phyloP scores from a whole-genome alignment of 2,113 vertebrate species.

The Onychostruthus taczanowskii region DNA sequence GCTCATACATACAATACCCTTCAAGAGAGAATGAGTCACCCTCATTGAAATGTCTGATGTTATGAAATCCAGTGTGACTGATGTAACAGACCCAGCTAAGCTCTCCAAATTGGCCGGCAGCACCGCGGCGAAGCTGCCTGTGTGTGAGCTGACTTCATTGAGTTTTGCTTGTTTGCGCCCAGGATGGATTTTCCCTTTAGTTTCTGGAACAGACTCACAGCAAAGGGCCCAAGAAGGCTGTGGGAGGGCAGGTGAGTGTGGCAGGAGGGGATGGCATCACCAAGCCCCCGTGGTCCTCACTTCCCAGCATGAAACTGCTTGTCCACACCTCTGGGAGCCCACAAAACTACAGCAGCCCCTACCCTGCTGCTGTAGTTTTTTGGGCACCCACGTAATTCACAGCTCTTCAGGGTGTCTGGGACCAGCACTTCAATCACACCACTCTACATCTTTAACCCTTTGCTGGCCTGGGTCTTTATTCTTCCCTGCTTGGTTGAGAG shows the following conservation, averaged over 20 bases:
- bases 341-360: rapidly evolving
- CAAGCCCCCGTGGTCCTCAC: neutral
- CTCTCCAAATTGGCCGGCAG: conserved; percentile 30
- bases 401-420: neutral
- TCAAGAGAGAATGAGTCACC: conserved; percentile 65
- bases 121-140: neutral
- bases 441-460: neutral
- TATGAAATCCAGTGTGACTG: conserved; percentile 64
- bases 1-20: conserved; percentile 57
- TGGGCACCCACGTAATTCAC: neutral
- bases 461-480: neutral
- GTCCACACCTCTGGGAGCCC: neutral
- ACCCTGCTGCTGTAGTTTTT: neutral
- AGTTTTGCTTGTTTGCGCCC: neutral
- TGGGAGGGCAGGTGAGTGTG: neutral
- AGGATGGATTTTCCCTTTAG: neutral
- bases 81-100: conserved; percentile 51
- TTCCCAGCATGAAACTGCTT: neutral
- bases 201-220: neutral
- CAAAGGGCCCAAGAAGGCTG: neutral
- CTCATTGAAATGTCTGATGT: conserved; percentile 60
- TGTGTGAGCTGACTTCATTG: neutral
- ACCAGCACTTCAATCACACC: neutral
- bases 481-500: neutral
- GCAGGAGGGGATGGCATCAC: neutral